Conservation (phyloP, 1,140 invertebrate species). For the Centruroides sculpturatus region DNA sequence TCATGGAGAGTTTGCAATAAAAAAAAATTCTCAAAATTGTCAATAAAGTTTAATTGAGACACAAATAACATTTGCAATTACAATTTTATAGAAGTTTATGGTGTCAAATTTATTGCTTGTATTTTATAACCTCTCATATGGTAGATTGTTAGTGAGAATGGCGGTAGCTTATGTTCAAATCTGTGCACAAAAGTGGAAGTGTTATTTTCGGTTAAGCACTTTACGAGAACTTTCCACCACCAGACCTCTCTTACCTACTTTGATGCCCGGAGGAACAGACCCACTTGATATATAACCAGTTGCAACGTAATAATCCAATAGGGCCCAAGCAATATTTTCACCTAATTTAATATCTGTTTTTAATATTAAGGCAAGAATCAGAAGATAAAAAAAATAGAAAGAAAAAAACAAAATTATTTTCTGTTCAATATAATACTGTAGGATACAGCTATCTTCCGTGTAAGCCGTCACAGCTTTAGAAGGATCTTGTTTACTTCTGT, state of each 20-base stretch:
- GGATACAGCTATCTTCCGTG: constrained; percentile 83
- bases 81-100: no score
- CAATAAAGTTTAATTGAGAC: no score
- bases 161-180: no score
- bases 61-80: no score
- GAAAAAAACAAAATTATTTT: not conserved
- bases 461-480: constrained; percentile 51
- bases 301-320: constrained; percentile 63
- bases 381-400: not conserved
- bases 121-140: no score
- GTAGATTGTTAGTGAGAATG: no score
- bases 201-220: no score
- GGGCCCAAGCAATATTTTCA: constrained; percentile 54
- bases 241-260: not conserved
- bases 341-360: constrained; percentile 47
- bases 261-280: constrained; percentile 17
- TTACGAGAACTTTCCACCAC: no score
- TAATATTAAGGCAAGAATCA: constrained; percentile 6
- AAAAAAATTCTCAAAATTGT: no score
- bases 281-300: constrained; percentile 48
- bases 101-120: no score
- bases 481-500: constrained; percentile 43
- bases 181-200: no score
- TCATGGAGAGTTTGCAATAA: no score
- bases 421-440: constrained; percentile 30